Conservation (phyloP, 2,888 invertebrate genomes). For the Barypeithes pellucidus region DNA sequence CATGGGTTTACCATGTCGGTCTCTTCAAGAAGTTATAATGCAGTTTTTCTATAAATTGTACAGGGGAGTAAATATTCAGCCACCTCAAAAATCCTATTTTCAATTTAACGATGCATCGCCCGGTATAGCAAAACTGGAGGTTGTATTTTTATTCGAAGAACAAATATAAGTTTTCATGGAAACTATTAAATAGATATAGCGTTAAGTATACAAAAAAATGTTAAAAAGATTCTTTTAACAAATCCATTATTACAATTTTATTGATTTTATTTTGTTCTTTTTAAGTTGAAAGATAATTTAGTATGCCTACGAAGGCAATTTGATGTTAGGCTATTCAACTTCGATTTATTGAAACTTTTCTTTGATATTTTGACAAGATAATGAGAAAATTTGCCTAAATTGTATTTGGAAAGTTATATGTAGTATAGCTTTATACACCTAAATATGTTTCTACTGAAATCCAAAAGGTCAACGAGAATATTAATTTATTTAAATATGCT, state of each 20-base stretch:
- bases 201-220: too few species aligned
- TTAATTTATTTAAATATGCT: too few species aligned
- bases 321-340: slow-evolving; percentile 12
- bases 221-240: not conserved
- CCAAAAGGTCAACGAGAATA: not conserved
- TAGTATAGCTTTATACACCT: not conserved
- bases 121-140: too few species aligned
- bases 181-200: not conserved
- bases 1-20: too few species aligned
- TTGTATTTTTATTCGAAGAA: too few species aligned
- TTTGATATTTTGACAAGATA: slow-evolving; percentile 16
- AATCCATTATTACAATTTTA: not conserved
- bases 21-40: too few species aligned
- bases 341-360: slow-evolving; percentile 10
- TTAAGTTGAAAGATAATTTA: slow-evolving; percentile 11
- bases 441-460: not conserved
- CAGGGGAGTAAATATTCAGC: too few species aligned
- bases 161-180: not conserved
- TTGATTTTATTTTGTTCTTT: slow-evolving; percentile 20
- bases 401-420: slow-evolving; percentile 3
- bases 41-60: too few species aligned
- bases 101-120: too few species aligned
- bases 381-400: slow-evolving; percentile 11
- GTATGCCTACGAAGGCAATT: not conserved
- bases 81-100: too few species aligned